Base-by-base conservation (phyloP, 1,140 invertebrate genomes). In the Planococcus citri region DNA sequence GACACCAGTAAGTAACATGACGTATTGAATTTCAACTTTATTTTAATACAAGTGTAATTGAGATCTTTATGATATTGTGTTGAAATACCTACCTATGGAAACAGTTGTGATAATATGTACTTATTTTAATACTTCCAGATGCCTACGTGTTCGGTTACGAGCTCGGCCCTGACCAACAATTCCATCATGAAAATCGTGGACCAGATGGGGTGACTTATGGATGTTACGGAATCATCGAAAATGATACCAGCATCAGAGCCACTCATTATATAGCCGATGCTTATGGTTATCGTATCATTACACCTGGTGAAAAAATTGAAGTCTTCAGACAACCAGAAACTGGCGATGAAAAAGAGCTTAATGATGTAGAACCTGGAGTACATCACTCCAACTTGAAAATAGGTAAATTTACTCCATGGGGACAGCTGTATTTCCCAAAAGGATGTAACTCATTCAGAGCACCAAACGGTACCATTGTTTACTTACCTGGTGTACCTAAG, bases 261-360 rank as follows among this genome's bases (percentile, higher is more conserved):
- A 88, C 87, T 27, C 87, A 88, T 77, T 91, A 90, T 73, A 79
- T 91, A 1, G 87, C 88, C 68, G 88, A 91, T 77, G 83, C 84
- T 58, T 87, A 87, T 80, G 88, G 88, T 41, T 91, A 89, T 76
- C 77, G 88, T 72, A 83, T 87, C 0, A 83, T 90, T 0, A 81
- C 83, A 72, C 85, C 87, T 0, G 82, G 85, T 37, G 81, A 87
- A 71, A 80, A 85, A 0, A 83, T 89, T 14, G 87, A 89, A 78
- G 76, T 89, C 1, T 89, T 85, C 74, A 82, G 74, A 14, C 77
- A 79, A 64, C 73, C 76, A 22, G 73, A 73, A 17, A 33, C 72
- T 70, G 64, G 73, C 17, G 70, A 73, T n/a, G 72, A 72, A 64
- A 71, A 69, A 33, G 25, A 70, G 12, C 68, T 27, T 27, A 67